Evolutionary conservation across 2,113 vertebrate species (phyloP), one percentile per base, ranked within the genome.

Genomic region (Oreochromis tanganicae): DNA sequence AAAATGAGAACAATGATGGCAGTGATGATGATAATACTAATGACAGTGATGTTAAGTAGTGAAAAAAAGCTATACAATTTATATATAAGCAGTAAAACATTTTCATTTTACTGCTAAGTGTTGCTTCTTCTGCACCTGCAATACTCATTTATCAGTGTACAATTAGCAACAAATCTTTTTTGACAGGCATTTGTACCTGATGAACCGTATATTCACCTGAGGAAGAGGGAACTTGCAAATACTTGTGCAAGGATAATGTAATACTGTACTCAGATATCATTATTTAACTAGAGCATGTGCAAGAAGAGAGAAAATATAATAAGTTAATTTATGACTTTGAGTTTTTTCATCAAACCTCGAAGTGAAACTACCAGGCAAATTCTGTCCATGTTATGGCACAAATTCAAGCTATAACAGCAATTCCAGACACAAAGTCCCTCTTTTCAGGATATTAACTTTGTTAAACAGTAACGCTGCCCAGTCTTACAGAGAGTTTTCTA

Each of bases 401-500:
- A 54, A 41, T 87, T 41, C 10, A 85, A n/a, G 38, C 12, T 50
- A 12, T 27, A 61, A n/a, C 14, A 83, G 16, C 24, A 63, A 46
- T 87, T 71, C 27, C 81, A 50, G 36, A 68, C 21, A 85, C 46
- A 24, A 41, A 81, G 5, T 61, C 10, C 27, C 43, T 83, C 46
- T 82, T 88, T 79, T 80, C 80, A 80, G 63, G 61, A 81, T 55
- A 56, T 81, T 88, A 86, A 86, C 80, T 14, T 73, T 81, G 68
- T 90, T 87, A 75, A 75, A 89, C 17, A 84, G 43, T 32, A 50
- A 85, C 16, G 34, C 24, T 80, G 36, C 14, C 48, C 68, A 54
- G 5, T 85, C n/a, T 43, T 19, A 8, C 3, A 50, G 43, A 80
- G 21, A 21, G n/a, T 84, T 56, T 59, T 68, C 7, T 57, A 27